Percentiles rank a stretch among this genome's conserved stretches.
These are phyloP conservation scores for Myrmecobius fasciatus DNA, from an alignment of 2,113 vertebrate species.

Conservation along the genomic window DNA sequence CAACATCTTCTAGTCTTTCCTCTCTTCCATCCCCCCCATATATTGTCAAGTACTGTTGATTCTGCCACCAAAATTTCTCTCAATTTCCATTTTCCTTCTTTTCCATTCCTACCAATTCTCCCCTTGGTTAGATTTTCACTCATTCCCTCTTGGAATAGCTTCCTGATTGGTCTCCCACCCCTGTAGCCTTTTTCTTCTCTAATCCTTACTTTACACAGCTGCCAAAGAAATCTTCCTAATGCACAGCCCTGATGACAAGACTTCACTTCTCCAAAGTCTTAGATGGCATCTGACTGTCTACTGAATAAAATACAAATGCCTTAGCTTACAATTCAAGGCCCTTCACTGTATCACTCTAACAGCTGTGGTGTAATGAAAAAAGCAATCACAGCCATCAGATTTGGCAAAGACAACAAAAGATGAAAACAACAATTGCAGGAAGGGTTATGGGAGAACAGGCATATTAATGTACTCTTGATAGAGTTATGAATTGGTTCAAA, in stretches of 20 bases:
- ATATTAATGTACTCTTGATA: neutral
- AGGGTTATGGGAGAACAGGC: neutral
- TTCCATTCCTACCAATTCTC: neutral
- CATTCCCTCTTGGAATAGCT: neutral
- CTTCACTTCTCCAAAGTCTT: neutral
- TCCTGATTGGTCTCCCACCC: neutral
- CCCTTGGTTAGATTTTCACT: neutral
- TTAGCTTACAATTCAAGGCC: neutral
- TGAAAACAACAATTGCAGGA: neutral
- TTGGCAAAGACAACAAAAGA: neutral
- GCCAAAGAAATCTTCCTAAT: neutral
- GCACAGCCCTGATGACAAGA: neutral
- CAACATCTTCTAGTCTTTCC: neutral
- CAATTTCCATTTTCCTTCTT: neutral
- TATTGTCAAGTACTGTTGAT: neutral
- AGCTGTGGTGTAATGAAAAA: neutral
- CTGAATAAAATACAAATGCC: neutral
- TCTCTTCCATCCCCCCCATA: neutral
- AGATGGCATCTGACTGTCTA: neutral
- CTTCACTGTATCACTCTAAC: neutral
- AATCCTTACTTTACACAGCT: neutral
- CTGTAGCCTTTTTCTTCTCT: neutral
- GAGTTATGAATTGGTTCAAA: neutral
- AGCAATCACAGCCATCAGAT: neutral
- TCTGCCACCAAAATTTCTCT: neutral